Evolutionary conservation across 2,113 vertebrate genomes (phyloP).

Genomic region (Phylloscopus whistleri): DNA sequence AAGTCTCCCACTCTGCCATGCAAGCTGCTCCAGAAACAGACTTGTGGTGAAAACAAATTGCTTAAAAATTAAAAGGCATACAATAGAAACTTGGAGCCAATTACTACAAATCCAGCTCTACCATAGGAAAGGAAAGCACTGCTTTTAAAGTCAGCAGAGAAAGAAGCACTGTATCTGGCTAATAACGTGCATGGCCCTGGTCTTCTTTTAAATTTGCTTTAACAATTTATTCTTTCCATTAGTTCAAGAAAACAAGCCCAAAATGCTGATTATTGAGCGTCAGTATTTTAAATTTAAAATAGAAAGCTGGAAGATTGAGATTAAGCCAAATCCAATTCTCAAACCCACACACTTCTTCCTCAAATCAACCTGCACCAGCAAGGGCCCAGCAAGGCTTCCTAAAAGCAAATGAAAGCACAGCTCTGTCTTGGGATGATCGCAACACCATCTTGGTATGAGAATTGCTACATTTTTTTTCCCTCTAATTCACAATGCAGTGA

Average conservation of each 20-base stretch:
- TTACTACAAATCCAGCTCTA: neutral
- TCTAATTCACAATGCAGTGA: neutral
- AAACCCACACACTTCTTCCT: neutral
- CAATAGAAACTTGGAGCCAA: slow-evolving; percentile 16
- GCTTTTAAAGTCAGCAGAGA: neutral
- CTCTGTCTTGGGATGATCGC: neutral
- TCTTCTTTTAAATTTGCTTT: neutral
- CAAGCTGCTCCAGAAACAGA: neutral
- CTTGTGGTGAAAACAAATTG: slow-evolving; percentile 25
- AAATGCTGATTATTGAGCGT: neutral
- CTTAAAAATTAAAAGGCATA: slow-evolving; percentile 17
- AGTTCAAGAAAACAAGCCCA: neutral
- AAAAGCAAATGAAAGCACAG: neutral
- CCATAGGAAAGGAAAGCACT: neutral
- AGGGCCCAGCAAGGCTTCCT: neutral
- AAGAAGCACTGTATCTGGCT: neutral
- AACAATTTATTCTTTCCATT: neutral
- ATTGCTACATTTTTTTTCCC: no score
- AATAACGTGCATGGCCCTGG: neutral
- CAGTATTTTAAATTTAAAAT: neutral
- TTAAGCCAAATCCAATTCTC: neutral
- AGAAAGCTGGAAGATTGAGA: neutral
- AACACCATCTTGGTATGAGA: neutral
- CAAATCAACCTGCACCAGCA: neutral
- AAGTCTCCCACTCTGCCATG: neutral